Conservation (phyloP, 1,140 invertebrate genomes). For the Cydia pomonella region DNA sequence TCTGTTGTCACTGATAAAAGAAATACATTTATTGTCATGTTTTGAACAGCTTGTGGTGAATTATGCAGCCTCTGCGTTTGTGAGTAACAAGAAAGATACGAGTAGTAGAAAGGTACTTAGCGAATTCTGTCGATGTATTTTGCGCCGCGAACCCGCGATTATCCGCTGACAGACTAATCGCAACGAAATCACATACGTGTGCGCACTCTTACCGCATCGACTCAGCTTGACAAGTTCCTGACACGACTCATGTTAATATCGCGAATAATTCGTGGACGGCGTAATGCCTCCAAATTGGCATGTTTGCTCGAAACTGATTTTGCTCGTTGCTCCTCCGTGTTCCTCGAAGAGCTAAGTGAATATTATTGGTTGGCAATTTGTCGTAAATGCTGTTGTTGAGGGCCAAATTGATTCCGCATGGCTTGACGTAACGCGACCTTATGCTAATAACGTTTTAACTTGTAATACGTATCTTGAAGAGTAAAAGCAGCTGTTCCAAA, state of each 20-base stretch:
- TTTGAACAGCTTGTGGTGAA: no score
- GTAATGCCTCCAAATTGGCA: slow-evolving; percentile 30
- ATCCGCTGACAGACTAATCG: not conserved
- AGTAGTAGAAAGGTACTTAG: no score
- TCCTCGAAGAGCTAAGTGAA: slow-evolving; percentile 16
- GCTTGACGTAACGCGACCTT: slow-evolving; percentile 24
- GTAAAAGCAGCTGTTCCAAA: not conserved
- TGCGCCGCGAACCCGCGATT: not conserved
- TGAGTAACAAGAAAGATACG: no score
- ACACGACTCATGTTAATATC: slow-evolving; percentile 29
- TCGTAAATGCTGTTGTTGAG: slow-evolving; percentile 26
- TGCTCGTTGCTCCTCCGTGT: slow-evolving; percentile 17
- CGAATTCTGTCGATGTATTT: no score
- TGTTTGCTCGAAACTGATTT: slow-evolving; percentile 26
- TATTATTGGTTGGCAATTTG: slow-evolving; percentile 24
- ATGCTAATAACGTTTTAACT: slow-evolving; percentile 7
- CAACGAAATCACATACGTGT: not conserved
- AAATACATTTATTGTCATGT: no score
- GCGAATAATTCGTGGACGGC: slow-evolving; percentile 22
- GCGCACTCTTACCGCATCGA: not conserved
- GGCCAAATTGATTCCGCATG: slow-evolving; percentile 23
- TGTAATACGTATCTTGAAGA: not conserved
- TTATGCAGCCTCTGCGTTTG: no score
- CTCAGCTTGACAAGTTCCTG: slow-evolving; percentile 4
- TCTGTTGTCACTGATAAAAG: no score